A percentile compares a stretch with the other conserved stretches of the same genome.
Conservation (phyloP, 2,113 vertebrate genomes). For the Macaca fascicularis region T2T-MFA8v1.1 NC_088377.1:53710001-53710500, state of each 20-base stretch:
- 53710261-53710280: background rate
- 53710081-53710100: background rate
- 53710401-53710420: too few relatives aligned
- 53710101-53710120: background rate
- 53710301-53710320: background rate
- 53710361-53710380: too few relatives aligned
- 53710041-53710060: background rate
- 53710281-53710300: background rate
- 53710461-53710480: too few relatives aligned
- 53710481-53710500: too few relatives aligned
- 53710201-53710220: background rate
- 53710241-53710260: background rate
- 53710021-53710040: background rate
- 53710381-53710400: too few relatives aligned
- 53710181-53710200: background rate
- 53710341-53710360: too few relatives aligned
- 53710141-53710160: background rate
- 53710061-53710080: background rate
- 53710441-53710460: rapidly evolving
- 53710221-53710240: background rate
- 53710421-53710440: too few relatives aligned
- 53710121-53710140: background rate
- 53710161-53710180: background rate
- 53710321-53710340: too few relatives aligned
- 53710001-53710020: background rate